These are phyloP conservation scores for Channa striata DNA, from an alignment of 2,797 vertebrate species.

Conservation along the genomic window DNA sequence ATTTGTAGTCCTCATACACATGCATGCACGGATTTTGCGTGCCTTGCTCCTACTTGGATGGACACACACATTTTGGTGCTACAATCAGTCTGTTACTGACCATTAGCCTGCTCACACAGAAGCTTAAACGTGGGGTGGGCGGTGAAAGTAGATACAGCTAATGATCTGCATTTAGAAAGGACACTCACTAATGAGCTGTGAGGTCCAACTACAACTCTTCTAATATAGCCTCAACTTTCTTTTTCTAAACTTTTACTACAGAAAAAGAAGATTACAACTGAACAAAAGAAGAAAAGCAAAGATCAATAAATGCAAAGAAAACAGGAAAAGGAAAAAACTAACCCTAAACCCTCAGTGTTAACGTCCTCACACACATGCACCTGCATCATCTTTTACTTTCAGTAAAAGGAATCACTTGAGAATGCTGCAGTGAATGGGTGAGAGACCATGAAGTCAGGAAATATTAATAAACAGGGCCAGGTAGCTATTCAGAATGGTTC, in stretches of 20 bases:
- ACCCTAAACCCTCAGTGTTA: too few species aligned
- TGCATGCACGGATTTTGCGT: conserved; percentile 7
- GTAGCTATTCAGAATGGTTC: conserved; percentile 35
- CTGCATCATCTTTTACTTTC: too few species aligned
- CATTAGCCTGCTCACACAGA: conserved; percentile 34
- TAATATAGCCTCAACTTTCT: neutral
- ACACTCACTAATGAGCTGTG: conserved; percentile 23
- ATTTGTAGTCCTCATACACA: neutral
- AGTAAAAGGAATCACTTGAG: neutral
- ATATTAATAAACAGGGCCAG: conserved; percentile 41
- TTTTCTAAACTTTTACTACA: too few species aligned
- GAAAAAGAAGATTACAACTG: too few species aligned
- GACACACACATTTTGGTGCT: conserved; percentile 18
- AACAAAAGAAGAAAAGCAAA: neutral
- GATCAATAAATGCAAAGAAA: too few species aligned
- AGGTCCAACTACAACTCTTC: conserved; percentile 4
- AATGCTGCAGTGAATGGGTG: conserved; percentile 14
- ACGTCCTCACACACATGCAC: too few species aligned
- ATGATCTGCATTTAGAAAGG: conserved; percentile 16
- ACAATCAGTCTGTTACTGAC: conserved; percentile 40
- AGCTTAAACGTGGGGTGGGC: neutral
- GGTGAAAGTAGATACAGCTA: conserved; percentile 27
- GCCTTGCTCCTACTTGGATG: conserved; percentile 15
- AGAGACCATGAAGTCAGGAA: conserved; percentile 11
- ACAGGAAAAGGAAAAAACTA: too few species aligned